Conservation (phyloP, 2,113 vertebrate genomes). For the Daboia siamensis region DNA sequence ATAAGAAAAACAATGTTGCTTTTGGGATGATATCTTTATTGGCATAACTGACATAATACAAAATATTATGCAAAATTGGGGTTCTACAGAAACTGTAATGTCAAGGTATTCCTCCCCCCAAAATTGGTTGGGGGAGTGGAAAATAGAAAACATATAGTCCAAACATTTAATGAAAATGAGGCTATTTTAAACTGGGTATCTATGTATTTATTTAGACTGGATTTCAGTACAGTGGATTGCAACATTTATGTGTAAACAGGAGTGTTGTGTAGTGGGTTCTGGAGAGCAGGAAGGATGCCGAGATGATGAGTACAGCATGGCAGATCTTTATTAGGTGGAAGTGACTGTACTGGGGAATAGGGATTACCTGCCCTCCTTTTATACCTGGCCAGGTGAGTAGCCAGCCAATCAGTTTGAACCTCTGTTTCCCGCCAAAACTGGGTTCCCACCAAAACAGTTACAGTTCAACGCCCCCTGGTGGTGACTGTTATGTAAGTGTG, state of each 20-base stretch:
- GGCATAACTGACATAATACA: not conserved
- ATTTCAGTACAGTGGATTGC: not conserved
- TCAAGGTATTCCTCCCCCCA: not conserved
- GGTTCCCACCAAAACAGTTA: no score
- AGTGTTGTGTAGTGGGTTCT: no score
- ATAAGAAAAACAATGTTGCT: not conserved
- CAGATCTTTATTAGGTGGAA: no score
- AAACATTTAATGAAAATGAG: not conserved
- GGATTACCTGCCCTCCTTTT: no score
- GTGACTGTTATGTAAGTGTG: no score
- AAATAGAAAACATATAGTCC: not conserved
- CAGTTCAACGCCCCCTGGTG: no score
- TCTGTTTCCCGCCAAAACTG: no score
- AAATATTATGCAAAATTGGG: not conserved
- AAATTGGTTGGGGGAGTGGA: not conserved
- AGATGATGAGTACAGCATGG: no score
- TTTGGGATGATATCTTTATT: not conserved
- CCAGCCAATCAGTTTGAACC: no score
- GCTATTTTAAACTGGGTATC: not conserved
- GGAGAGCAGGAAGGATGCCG: no score
- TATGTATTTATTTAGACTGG: not conserved
- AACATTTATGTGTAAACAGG: not conserved
- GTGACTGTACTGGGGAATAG: no score
- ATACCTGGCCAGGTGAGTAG: no score
- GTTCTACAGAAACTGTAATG: not conserved